Base-by-base conservation (phyloP, 1,140 invertebrate genomes). In the Drosophila punjabiensis region DNA sequence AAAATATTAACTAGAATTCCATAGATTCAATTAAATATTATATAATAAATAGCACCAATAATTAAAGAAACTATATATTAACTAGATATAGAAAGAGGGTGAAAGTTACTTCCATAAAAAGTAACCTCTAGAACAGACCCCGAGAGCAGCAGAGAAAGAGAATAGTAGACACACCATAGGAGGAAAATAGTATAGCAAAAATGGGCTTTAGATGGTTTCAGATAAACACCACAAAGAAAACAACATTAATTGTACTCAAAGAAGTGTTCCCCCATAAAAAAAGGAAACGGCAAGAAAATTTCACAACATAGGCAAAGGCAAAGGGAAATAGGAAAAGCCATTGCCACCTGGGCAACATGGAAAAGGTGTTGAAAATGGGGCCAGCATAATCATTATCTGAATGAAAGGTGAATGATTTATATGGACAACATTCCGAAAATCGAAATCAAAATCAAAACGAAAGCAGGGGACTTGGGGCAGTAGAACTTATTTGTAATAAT, bases 311-410 rank as follows among this genome's bases (percentile, higher is more conserved):
- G 43, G 20, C 32, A 20, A 32, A 8, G 20, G 58, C 7, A 37
- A 39, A 32, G 7, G 20, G 58, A 7, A 37, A 39, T 32, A 35
- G 35, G 50, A 37, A 32, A 69, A 66, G 32, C 18, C 14, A 16
- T 50, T 63, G 8, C 33, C 18, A 13, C 13, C 13, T 9, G 3
- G 32, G n/a, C 41, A 62, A 74, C 71, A 74, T 43, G 69, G 6
- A 74, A 74, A 74, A 74, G 71, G 71, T 39, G 69, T 73, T 32
- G 39, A 37, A 74, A 62, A 74, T 53, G 37, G 14, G 14, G 14
- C 18, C 56, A 62, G 39, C 37, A 62, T 45, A 47, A 33, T 35
- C 71, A 74, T 62, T 50, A 59, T 16, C 16, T 9, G 39, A 53
- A 64, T 20, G 13, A 47, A 28, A 39, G n/a, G 10, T 41, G 8